Evolutionary conservation across 2,113 vertebrate species (phyloP), one percentile per base, ranked within the genome.

Genomic region (Hoplias malabaricus): DNA sequence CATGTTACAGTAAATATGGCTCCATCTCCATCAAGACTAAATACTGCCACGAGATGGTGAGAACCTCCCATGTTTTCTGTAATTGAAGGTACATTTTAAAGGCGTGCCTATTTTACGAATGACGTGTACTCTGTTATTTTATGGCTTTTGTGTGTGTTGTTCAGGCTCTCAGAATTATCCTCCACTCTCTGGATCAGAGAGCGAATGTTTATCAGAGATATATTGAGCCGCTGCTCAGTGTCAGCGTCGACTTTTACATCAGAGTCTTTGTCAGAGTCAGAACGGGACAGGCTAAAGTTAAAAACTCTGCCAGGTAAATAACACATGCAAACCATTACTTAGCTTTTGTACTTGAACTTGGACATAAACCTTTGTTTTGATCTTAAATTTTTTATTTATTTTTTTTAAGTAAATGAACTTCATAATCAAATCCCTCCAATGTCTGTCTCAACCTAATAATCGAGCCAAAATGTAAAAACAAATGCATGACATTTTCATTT

Each of bases 11-110:
- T 88, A 98, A 98, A 83, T 98, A 98, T 0, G 94, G 96, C 0
- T 92, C 96, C 0, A 82, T 96, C 83, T 96, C 96, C 71, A 91
- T 97, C 84, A 98, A 98, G 89, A 90, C 94, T 85, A 95, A 88
- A 33, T 96, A 94, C 88, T 98, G 96, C 82, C 96, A 98, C 0
- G 96, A 98, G 86, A 96, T 96, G 96, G 96, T 98, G 80, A 94
- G 94, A 31, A 0, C 13, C 14, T 65, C 13, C 16, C 53, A 8
- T 68, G 19, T 56, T 23, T 68, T n/a, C n/a, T n/a, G n/a, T n/a
- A n/a, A n/a, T n/a, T n/a, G n/a, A n/a, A n/a, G n/a, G n/a, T n/a
- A n/a, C n/a, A n/a, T n/a, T n/a, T n/a, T n/a, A n/a, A n/a, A n/a
- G n/a, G n/a, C n/a, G n/a, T n/a, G n/a, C n/a, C n/a, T n/a, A n/a